Conservation (phyloP, 2,797 vertebrate genomes). For the Anguilla anguilla region DNA sequence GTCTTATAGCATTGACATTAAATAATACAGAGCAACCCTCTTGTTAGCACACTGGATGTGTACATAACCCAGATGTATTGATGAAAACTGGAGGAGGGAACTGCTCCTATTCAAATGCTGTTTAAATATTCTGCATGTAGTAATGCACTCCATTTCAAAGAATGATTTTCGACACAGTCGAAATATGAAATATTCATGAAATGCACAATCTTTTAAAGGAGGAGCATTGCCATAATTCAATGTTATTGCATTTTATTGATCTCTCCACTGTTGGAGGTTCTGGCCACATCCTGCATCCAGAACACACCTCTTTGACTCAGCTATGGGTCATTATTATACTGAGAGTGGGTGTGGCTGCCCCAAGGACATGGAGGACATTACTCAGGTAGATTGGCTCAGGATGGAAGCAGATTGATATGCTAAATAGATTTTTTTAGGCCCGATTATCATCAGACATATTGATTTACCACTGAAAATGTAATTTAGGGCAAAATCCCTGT, state of each 20-base stretch:
- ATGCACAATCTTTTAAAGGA: not conserved
- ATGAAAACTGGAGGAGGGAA: not conserved
- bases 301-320: slow-evolving; percentile 4
- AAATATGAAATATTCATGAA: slow-evolving; percentile 4
- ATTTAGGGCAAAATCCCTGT: not conserved
- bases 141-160: not conserved
- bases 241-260: slow-evolving; percentile 10
- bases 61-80: not conserved
- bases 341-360: not conserved
- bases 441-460: not conserved
- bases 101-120: not conserved
- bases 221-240: not conserved
- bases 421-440: not conserved
- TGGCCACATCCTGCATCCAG: not conserved
- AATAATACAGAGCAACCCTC: not conserved
- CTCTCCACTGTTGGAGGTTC: not conserved
- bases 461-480: not conserved
- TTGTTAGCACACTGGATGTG: not conserved
- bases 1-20: not conserved
- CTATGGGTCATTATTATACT: not conserved
- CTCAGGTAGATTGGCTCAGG: not conserved
- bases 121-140: not conserved
- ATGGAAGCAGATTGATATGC: not conserved
- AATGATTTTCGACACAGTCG: not conserved
- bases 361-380: not conserved